Percentiles rank a stretch among this genome's conserved stretches.
Evolutionary conservation across 2,113 vertebrate genomes (phyloP).

Genomic region (Sinocyclocheilus rhinocerous): DNA sequence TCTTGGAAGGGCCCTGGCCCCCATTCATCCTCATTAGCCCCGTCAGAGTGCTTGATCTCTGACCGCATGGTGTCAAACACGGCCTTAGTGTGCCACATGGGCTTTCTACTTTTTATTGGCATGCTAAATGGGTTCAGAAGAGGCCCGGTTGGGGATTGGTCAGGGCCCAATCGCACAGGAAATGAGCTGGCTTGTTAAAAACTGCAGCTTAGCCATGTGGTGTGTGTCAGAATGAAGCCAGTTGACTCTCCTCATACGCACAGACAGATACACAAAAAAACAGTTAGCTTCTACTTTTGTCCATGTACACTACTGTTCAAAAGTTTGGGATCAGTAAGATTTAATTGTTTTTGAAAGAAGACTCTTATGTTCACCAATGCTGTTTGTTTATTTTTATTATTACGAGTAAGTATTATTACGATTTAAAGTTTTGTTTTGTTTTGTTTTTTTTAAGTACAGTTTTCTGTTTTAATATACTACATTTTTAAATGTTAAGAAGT

Average conservation of each 20-base stretch:
- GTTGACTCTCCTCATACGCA: constrained; percentile 7
- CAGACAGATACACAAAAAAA: not conserved
- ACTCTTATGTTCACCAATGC: not conserved
- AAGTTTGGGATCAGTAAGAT: not conserved
- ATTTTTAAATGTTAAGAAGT: too few relatives aligned
- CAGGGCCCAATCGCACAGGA: constrained; percentile 38
- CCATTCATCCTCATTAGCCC: constrained; percentile 46
- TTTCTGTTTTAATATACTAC: too few relatives aligned
- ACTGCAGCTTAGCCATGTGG: constrained; percentile 53
- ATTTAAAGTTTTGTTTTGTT: too few relatives aligned
- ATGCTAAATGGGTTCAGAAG: constrained; percentile 54
- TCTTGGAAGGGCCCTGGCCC: not conserved
- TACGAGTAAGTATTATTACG: too few relatives aligned
- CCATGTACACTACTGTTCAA: not conserved
- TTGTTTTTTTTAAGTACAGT: too few relatives aligned
- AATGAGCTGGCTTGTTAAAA: constrained; percentile 36
- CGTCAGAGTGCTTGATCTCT: constrained; percentile 49
- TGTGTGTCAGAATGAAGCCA: constrained; percentile 45
- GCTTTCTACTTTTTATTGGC: constrained; percentile 47
- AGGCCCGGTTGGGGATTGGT: constrained; percentile 28
- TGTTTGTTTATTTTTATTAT: too few relatives aligned
- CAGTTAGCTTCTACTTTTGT: not conserved
- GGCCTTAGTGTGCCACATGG: constrained; percentile 51
- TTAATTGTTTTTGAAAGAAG: not conserved
- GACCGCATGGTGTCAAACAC: constrained; percentile 43